Evolutionary conservation across 2,797 vertebrate species (phyloP), one percentile per base, ranked within the genome.

Genomic region (Oryzias dopingdopingensis): DNA sequence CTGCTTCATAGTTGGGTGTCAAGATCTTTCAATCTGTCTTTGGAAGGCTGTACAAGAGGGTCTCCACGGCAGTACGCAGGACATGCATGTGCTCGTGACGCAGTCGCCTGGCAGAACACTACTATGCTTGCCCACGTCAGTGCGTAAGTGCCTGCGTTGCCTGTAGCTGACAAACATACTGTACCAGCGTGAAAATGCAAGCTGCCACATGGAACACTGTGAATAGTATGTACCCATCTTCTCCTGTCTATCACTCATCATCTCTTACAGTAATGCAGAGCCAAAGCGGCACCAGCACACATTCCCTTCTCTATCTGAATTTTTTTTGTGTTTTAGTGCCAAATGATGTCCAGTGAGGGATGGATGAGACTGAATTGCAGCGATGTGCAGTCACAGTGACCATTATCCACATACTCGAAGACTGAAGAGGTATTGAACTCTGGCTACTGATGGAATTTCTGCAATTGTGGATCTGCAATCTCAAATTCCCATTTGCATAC

Each of bases 341-440:
- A 70, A 84, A 76, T 70, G 52, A 61, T 79, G 84, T 82, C 86
- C 87, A 72, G 79, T 68, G 80, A 82, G 86, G 84, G 85, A 77
- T 81, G 70, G 81, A 85, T 65, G 79, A 89, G 73, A 77, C 57
- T 86, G 85, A 85, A 89, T 86, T 85, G 87, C 84, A 71, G 74
- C 32, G 50, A 74, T 77, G 80, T 82, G 72, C 84, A 73, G 88
- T 81, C 79, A 83, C 80, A 74, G 84, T 90, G 86, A 89, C 88
- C 88, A 90, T 91, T 90, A 90, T 87, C 84, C 59, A 81, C 68
- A 85, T 81, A 87, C 87, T 91, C 85, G 66, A 89, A 90, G 85
- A 86, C 73, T 89, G 80, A 83, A 89, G 88, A 89, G 89, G 78
- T 79, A 81, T 91, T 90, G 86, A 91, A 88, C 89, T 85, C 72